Conservation (phyloP, 1,140 invertebrate genomes). For the Gryllus bimaculatus region DNA sequence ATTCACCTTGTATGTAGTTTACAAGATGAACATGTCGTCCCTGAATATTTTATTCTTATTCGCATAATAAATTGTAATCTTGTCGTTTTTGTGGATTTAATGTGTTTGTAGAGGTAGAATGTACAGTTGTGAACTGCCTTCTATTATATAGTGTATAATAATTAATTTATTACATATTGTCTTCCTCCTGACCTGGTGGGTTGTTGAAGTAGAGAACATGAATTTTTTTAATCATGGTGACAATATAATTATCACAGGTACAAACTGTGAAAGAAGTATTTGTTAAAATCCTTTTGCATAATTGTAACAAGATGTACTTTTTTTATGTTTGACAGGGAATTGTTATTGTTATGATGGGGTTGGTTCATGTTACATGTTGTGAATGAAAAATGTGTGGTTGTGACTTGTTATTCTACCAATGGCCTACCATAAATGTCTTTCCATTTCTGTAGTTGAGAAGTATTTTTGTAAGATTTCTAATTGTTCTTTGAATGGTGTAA, state of each 20-base stretch:
- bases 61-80: neutral
- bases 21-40: too few relatives aligned
- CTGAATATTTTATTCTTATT: neutral
- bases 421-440: slow-evolving; percentile 22
- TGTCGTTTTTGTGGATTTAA: neutral
- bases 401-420: slow-evolving; percentile 12
- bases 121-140: neutral
- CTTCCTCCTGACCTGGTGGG: slow-evolving; percentile 9
- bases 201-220: slow-evolving; percentile 6
- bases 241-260: slow-evolving; percentile 16
- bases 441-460: slow-evolving; percentile 21
- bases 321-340: neutral
- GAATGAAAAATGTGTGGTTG: neutral
- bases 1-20: too few relatives aligned
- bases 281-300: neutral
- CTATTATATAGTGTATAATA: slow-evolving; percentile 9
- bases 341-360: neutral
- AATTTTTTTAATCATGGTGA: slow-evolving; percentile 16
- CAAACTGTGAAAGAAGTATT: neutral
- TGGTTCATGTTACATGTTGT: neutral
- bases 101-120: too few relatives aligned
- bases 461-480: slow-evolving; percentile 21
- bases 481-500: too few relatives aligned
- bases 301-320: too few relatives aligned
- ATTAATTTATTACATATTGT: slow-evolving; percentile 12